phyloP scores from a whole-genome alignment of 2,113 vertebrate genomes.

The Myiozetetes cayanensis region DNA sequence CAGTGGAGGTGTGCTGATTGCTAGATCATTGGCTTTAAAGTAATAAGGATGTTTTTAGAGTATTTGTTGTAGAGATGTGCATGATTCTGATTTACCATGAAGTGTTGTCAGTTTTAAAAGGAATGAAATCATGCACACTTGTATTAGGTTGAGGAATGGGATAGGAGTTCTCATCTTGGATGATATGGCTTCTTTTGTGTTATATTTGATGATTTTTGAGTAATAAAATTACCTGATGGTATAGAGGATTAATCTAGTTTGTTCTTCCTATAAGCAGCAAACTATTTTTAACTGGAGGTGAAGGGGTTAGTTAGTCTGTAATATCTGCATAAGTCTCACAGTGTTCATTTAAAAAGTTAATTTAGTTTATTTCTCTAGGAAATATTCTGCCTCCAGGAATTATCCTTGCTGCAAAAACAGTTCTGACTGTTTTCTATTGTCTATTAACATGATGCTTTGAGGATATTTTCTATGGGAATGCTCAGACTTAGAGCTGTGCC shows the following conservation, averaged over 20 bases:
- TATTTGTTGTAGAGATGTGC: neutral
- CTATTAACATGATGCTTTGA: constrained; percentile 14
- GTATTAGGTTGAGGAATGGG: neutral
- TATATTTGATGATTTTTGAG: neutral
- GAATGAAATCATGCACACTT: neutral
- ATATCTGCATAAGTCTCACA: neutral
- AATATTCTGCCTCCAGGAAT: constrained; percentile 31
- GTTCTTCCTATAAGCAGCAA: neutral
- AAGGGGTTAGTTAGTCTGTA: neutral
- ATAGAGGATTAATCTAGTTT: neutral
- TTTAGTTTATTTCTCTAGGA: constrained; percentile 8
- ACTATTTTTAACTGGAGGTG: neutral
- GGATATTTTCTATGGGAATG: neutral
- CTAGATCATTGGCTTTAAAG: neutral
- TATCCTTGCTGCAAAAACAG: neutral
- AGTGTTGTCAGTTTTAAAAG: neutral
- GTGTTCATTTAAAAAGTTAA: constrained; percentile 19
- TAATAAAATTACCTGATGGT: neutral
- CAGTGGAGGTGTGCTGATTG: neutral
- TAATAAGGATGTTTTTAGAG: neutral
- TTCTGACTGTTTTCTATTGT: constrained; percentile 17
- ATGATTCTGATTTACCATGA: neutral
- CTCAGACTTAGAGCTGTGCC: constrained; percentile 16
- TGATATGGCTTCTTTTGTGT: neutral
- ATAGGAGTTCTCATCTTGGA: neutral